phyloP scores from a whole-genome alignment of 2,888 invertebrate genomes.

The Graphium colonna region DNA sequence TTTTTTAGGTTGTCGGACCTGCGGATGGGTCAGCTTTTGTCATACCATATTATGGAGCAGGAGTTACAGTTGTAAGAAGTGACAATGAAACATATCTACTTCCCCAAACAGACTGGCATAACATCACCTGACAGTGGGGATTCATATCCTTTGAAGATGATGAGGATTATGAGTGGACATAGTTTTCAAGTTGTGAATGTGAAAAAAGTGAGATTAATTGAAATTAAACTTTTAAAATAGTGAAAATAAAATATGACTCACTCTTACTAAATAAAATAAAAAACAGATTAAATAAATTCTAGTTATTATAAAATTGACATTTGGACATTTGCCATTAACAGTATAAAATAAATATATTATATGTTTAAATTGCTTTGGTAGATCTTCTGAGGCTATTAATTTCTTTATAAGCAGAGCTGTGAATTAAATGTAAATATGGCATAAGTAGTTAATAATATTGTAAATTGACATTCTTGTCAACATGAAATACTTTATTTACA shows the following conservation, averaged over 20 bases:
- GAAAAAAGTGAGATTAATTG: slow-evolving; percentile 15
- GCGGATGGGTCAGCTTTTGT: slow-evolving; percentile 97
- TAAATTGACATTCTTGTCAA: slow-evolving; percentile 18
- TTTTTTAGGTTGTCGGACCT: slow-evolving; percentile 88
- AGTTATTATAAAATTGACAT: no score
- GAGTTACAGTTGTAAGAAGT: slow-evolving; percentile 88
- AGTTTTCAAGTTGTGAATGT: slow-evolving; percentile 31
- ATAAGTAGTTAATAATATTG: neutral
- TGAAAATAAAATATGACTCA: neutral
- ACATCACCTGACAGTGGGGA: slow-evolving; percentile 78
- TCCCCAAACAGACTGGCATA: slow-evolving; percentile 89
- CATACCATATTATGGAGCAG: slow-evolving; percentile 95
- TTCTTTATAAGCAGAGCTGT: neutral
- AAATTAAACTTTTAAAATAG: slow-evolving; percentile 2
- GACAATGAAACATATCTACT: slow-evolving; percentile 92
- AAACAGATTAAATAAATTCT: no score
- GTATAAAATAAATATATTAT: no score
- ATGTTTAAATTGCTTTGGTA: no score
- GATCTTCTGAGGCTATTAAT: neutral
- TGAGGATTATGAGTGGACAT: slow-evolving; percentile 75
- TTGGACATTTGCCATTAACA: no score
- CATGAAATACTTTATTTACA: slow-evolving; percentile 16
- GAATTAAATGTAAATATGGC: neutral
- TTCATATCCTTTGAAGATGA: slow-evolving; percentile 69
- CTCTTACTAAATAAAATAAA: no score